These are phyloP conservation scores for Drosophila robusta DNA, from an alignment of 2,888 invertebrate genomes.

Conservation along the genomic window DNA sequence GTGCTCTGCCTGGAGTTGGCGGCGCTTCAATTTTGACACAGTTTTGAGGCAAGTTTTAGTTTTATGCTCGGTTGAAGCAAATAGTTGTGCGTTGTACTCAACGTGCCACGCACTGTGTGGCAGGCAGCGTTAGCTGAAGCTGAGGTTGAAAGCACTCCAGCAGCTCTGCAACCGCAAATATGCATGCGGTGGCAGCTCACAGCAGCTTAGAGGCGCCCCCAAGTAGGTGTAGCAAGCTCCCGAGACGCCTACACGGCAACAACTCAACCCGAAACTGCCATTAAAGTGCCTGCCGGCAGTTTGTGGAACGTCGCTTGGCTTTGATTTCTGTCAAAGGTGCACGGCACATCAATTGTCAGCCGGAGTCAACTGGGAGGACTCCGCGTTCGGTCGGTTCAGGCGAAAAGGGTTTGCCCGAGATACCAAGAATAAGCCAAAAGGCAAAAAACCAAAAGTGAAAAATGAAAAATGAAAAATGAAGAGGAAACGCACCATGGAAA, in stretches of 20 bases:
- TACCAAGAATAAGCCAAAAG: not conserved
- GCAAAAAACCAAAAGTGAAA: slow-evolving; percentile 4
- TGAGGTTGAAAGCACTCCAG: slow-evolving; percentile 56
- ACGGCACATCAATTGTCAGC: slow-evolving; percentile 48
- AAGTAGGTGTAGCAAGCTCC: slow-evolving; percentile 2
- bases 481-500: slow-evolving; percentile 58
- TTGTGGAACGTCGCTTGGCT: slow-evolving; percentile 56
- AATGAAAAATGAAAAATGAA: slow-evolving; percentile 23
- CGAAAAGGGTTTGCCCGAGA: not conserved
- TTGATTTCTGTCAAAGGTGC: slow-evolving; percentile 69
- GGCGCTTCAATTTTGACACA: slow-evolving; percentile 72
- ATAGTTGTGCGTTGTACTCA: slow-evolving; percentile 57
- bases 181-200: slow-evolving; percentile 50
- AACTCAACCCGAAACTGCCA: slow-evolving; percentile 52
- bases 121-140: slow-evolving; percentile 32
- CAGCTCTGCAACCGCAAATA: slow-evolving; percentile 72
- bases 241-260: slow-evolving; percentile 26
- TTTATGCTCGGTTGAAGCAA: slow-evolving; percentile 73
- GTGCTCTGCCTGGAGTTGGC: slow-evolving; percentile 27
- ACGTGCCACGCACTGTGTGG: slow-evolving; percentile 48
- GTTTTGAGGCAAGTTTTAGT: slow-evolving; percentile 74
- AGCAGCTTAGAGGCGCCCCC: slow-evolving; percentile 7
- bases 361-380: not conserved
- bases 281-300: slow-evolving; percentile 70
- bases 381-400: no score